Evolutionary conservation across 2,888 invertebrate genomes (phyloP).

Genomic region (Automeris io): DNA sequence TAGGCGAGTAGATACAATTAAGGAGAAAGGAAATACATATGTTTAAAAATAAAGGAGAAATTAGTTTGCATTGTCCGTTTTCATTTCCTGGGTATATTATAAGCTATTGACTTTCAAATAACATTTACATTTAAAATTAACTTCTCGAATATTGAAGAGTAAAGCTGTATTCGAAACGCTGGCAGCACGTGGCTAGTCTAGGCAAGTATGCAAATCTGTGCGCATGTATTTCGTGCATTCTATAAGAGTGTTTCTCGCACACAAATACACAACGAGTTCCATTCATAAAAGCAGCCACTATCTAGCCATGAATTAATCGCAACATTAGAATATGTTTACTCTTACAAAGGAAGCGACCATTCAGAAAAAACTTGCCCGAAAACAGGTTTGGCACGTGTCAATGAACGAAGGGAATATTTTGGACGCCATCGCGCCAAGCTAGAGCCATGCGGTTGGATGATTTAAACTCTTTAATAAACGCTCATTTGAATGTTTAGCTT

Average conservation of each 20-base stretch:
- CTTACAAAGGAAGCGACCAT: constrained; percentile 74
- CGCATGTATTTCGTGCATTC: constrained; percentile 39
- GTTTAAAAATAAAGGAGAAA: constrained; percentile 5
- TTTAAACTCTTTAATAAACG: constrained; percentile 64
- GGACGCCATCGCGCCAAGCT: constrained; percentile 50
- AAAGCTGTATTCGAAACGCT: constrained; percentile 61
- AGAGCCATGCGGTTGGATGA: constrained; percentile 55
- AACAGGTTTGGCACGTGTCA: constrained; percentile 76
- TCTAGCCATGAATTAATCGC: constrained; percentile 76
- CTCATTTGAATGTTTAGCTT: constrained; percentile 49
- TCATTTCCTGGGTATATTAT: constrained; percentile 37
- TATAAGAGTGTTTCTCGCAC: constrained; percentile 43
- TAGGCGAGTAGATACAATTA: no score
- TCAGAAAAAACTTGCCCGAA: constrained; percentile 69
- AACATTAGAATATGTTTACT: constrained; percentile 76
- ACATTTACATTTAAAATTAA: constrained; percentile 66
- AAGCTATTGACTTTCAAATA: constrained; percentile 60
- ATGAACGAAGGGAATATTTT: constrained; percentile 73
- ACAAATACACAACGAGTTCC: constrained; percentile 47
- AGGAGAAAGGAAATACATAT: no score
- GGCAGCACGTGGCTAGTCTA: constrained; percentile 61
- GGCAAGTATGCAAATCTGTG: constrained; percentile 65
- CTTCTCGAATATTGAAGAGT: constrained; percentile 66
- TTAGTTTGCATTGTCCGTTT: constrained; percentile 32
- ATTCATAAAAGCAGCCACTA: constrained; percentile 74